Evolutionary conservation across 2,797 vertebrate genomes (phyloP), one percentile per base, ranked within the genome.

Genomic region (Sebastes steindachneri): DNA sequence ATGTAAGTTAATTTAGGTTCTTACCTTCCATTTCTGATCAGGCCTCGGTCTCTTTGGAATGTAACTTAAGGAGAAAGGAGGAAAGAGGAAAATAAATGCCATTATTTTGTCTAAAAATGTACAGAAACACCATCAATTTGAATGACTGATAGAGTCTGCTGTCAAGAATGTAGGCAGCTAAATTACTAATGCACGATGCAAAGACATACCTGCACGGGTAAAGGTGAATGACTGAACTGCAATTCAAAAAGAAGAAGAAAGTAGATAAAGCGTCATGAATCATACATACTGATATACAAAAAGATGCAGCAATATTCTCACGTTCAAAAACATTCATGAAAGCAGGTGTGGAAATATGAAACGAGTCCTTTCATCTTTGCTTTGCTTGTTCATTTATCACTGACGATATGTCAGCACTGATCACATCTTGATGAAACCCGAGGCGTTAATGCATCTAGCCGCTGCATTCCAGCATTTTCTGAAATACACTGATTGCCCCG

Each of bases 11-110:
- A 83, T 79, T 70, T 68, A 70, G 80, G 79, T 77, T 77, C 94
- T 95, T 82, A 99, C 98, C 98, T 99, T 96, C 97, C 97, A 87
- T 98, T 98, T 95, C 97, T 96, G 96, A 99, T 97, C 93, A 99
- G 95, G 94, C 97, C 97, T 95, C 97, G 95, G 93, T 99, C 98
- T 89, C 98, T 97, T 94, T 99, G 98, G 95, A 99, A 99, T 72
- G 97, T 99, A 67, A 99, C 98, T 92, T 64, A 59, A 14, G 29
- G 65, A 68, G 23, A 58, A 58, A 86, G 79, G 68, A 72, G 28
- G 29, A 53, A 63, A 9, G 55, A 76, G 73, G 48, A 73, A 62
- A 59, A 45, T 0, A 63, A 64, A 74, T 62, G 62, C 23, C 65
- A 58, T 58, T 29, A 77, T 76, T 78, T 14, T 29, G 63, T 79